These are phyloP conservation scores for Drosophila ogumai DNA, from an alignment of 1,140 invertebrate genomes.

Conservation along the genomic window DNA sequence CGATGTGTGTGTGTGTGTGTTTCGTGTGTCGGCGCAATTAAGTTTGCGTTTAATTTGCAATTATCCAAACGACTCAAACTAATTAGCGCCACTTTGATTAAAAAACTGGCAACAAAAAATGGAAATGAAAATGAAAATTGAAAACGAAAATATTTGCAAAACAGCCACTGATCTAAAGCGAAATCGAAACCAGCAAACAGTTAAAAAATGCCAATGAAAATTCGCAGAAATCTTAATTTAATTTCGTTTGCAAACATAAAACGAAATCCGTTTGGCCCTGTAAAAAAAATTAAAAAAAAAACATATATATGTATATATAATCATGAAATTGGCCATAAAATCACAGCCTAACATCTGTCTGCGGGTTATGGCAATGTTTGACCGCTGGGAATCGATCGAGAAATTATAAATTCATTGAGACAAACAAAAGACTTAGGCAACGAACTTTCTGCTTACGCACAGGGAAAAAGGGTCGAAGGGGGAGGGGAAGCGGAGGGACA, in stretches of 20 bases:
- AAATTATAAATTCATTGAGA: conserved; percentile 69
- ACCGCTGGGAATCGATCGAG: conserved; percentile 40
- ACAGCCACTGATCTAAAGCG: not conserved
- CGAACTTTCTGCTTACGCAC: conserved; percentile 54
- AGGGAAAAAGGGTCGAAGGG: not conserved
- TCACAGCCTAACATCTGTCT: conserved; percentile 33
- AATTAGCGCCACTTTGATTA: conserved; percentile 83
- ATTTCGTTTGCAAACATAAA: conserved; percentile 17
- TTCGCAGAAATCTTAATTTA: conserved; percentile 39
- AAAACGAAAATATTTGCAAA: conserved; percentile 45
- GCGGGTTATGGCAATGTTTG: conserved; percentile 4
- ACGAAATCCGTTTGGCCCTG: conserved; percentile 25
- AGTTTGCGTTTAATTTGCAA: conserved; percentile 83
- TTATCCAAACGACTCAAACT: conserved; percentile 83
- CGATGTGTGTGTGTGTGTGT: conserved; percentile 38
- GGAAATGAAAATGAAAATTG: conserved; percentile 37
- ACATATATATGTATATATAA: not conserved
- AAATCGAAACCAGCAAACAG: conserved; percentile 9
- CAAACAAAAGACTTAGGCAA: conserved; percentile 78
- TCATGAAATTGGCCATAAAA: conserved; percentile 38
- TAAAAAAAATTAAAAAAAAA: conserved; percentile 1
- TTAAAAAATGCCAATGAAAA: conserved; percentile 28
- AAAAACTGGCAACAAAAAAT: conserved; percentile 61
- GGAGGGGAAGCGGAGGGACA: not conserved
- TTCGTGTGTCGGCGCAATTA: conserved; percentile 82